These are phyloP conservation scores for Melangyna quadrimaculata DNA, from an alignment of 2,888 invertebrate species.

Conservation along the genomic window DNA sequence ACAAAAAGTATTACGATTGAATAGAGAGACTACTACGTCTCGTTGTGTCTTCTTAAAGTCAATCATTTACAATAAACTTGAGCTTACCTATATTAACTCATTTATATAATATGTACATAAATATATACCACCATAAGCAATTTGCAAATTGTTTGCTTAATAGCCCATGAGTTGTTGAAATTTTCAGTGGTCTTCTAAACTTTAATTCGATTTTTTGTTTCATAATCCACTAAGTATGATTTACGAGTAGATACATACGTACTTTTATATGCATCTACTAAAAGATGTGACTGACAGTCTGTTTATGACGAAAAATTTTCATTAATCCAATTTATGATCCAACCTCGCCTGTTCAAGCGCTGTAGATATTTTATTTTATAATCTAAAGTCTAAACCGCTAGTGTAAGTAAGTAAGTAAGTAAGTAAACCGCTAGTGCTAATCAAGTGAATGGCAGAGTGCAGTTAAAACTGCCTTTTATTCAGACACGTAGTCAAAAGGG, in stretches of 20 bases:
- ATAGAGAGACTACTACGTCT: constrained; percentile 36
- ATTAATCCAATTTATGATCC: constrained; percentile 54
- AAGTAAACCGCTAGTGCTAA: constrained; percentile 28
- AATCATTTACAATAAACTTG: constrained; percentile 39
- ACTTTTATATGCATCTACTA: neutral
- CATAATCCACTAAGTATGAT: neutral
- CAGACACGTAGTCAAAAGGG: neutral
- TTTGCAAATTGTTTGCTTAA: constrained; percentile 60
- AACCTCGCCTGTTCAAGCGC: constrained; percentile 26
- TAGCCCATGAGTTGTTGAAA: constrained; percentile 41
- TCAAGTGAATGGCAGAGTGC: constrained; percentile 24
- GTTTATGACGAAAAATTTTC: constrained; percentile 24
- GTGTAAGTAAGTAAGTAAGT: too few relatives aligned
- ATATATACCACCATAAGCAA: neutral
- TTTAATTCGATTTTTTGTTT: constrained; percentile 36
- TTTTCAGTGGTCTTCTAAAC: constrained; percentile 28
- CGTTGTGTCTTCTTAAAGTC: constrained; percentile 33
- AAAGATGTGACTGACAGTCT: constrained; percentile 9
- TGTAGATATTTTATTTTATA: constrained; percentile 26
- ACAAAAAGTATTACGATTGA: constrained; percentile 28
- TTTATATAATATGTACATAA: neutral
- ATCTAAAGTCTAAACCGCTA: constrained; percentile 25
- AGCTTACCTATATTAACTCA: neutral
- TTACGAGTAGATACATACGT: neutral
- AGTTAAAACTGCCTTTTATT: constrained; percentile 18